Conservation (phyloP, 1,140 invertebrate genomes). For the Brachionus rotundiformis region DNA sequence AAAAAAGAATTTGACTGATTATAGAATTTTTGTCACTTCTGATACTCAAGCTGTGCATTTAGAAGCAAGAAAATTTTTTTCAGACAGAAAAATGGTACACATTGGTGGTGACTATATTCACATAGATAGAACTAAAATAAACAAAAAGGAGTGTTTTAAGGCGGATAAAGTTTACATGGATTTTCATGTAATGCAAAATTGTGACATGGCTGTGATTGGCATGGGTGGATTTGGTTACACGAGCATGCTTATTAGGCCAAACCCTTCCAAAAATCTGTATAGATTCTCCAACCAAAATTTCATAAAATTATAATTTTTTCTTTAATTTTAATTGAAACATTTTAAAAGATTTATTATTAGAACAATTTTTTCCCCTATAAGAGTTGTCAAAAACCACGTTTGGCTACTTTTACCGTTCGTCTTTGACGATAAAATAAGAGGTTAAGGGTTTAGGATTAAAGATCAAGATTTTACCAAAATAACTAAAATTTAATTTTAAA, state of each 20-base stretch:
- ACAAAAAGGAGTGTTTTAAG: background rate
- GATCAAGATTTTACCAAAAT: too few species aligned
- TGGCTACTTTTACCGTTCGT: too few species aligned
- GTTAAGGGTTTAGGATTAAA: too few species aligned
- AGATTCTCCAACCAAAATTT: background rate
- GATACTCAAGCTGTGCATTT: constrained; percentile 4
- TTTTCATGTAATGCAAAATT: constrained; percentile 17
- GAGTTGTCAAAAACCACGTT: too few species aligned
- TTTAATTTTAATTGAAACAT: background rate
- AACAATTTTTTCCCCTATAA: too few species aligned
- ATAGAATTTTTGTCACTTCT: background rate
- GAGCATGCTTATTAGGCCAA: background rate
- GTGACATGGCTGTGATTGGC: constrained; percentile 13
- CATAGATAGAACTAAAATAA: background rate
- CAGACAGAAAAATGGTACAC: background rate
- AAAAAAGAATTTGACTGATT: background rate
- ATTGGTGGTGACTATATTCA: constrained; percentile 13
- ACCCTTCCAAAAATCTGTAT: background rate
- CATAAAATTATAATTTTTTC: background rate
- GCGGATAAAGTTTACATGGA: background rate
- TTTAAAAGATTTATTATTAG: too few species aligned
- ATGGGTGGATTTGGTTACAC: background rate
- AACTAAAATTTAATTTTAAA: too few species aligned
- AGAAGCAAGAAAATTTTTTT: background rate
- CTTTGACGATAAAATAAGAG: too few species aligned